phyloP scores from a whole-genome alignment of 1,140 invertebrate species.

The Caerostris extrusa region DNA sequence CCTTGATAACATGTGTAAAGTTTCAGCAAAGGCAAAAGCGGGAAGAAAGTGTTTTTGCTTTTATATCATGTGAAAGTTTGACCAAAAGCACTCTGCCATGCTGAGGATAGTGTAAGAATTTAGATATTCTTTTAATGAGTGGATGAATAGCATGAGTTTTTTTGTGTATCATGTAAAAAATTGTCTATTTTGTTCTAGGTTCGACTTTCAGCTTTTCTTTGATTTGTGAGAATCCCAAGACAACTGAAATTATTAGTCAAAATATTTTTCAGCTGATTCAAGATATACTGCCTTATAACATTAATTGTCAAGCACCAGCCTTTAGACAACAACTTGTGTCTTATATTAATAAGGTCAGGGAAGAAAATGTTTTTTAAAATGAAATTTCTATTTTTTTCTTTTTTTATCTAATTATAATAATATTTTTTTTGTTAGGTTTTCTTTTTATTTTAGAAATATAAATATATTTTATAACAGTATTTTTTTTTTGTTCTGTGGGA shows the following conservation, averaged over 20 bases:
- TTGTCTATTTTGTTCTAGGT: slow-evolving; percentile 81
- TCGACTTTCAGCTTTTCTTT: slow-evolving; percentile 84
- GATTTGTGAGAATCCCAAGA: slow-evolving; percentile 89
- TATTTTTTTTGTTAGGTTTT: background rate
- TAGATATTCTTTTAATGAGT: background rate
- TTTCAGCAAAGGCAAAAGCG: slow-evolving; percentile 23
- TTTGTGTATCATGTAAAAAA: background rate
- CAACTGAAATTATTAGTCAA: slow-evolving; percentile 85
- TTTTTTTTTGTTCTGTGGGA: too few relatives aligned
- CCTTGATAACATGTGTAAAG: slow-evolving; percentile 38
- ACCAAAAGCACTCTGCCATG: slow-evolving; percentile 81
- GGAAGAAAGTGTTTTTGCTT: background rate
- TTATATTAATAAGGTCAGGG: slow-evolving; percentile 82
- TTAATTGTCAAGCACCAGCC: slow-evolving; percentile 86
- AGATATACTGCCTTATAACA: slow-evolving; percentile 87
- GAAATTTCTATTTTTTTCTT: too few relatives aligned
- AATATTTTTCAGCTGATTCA: slow-evolving; percentile 87
- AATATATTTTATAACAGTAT: too few relatives aligned
- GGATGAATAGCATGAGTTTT: background rate
- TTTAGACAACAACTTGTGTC: slow-evolving; percentile 83
- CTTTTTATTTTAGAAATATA: background rate
- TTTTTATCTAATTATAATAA: too few relatives aligned
- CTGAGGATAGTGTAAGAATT: slow-evolving; percentile 81
- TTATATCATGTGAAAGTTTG: slow-evolving; percentile 80
- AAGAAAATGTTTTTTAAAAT: too few relatives aligned